Base-by-base conservation (phyloP, 2,888 invertebrate genomes). In the Nomada flava region DNA sequence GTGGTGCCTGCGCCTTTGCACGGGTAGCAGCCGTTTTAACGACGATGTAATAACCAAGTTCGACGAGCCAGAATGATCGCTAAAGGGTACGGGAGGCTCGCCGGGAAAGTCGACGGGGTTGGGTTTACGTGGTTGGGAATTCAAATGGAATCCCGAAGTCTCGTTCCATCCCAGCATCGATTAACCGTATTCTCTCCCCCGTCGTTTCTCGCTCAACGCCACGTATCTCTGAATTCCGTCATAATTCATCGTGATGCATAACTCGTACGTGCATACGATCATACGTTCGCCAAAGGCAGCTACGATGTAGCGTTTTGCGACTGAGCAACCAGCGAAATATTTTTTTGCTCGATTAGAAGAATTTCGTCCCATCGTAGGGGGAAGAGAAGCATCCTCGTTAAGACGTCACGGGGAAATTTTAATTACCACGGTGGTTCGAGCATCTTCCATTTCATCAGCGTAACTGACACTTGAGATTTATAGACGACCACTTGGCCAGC, bases 121-220 rank as follows among this genome's bases (percentile, higher is more conserved):
- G 79, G 64, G 69, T 68, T 82, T 79, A 84, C 85, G 75, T 81
- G 82, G 69, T n/a, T 55, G 69, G 81, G 73, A 83, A 85, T 85
- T 87, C 74, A 87, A 85, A 87, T 83, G 77, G 77, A 76, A 79
- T 76, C 73, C 77, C 69, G 11, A 79, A 77, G 68, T 75, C 70
- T 80, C 78, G n/a, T 76, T 80, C 70, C 18, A 62, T 67, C 52
- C 75, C 59, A n/a, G 62, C 79, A 87, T 83, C 82, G 76, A 87
- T 87, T 87, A 83, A 77, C 71, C 78, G 80, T 62, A 50, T 68
- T 73, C 72, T 67, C 71, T 29, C n/a, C 23, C 47, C 18, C 50
- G 9, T 47, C 62, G 2, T 53, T 10, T 60, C 60, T 47, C 44
- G 11, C 57, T 20, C 73, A 7, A 42, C 50, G 26, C 15, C 50